Conservation (phyloP, 2,888 invertebrate species). For the Prosopocoilus inquinatus region DNA sequence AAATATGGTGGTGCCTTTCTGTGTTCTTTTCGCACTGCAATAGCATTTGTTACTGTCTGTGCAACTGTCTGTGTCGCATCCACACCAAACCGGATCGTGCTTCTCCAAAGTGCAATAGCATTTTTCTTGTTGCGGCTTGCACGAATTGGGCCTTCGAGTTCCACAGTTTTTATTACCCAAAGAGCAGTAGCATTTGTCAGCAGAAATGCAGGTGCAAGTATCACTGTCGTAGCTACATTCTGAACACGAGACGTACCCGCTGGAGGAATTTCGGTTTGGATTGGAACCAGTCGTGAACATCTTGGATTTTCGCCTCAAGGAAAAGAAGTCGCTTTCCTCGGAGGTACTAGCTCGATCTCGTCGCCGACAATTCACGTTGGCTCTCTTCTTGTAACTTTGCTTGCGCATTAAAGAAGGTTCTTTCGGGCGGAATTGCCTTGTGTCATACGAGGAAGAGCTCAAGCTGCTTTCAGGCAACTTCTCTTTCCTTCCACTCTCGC, state of each 20-base stretch:
- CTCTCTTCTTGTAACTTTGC: constrained; percentile 39
- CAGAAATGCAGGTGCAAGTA: constrained; percentile 71
- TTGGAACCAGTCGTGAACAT: constrained; percentile 24
- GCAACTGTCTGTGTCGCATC: constrained; percentile 84
- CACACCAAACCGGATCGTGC: constrained; percentile 61
- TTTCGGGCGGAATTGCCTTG: constrained; percentile 61
- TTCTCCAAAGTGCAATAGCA: constrained; percentile 64
- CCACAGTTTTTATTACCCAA: constrained; percentile 57
- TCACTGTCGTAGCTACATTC: constrained; percentile 86
- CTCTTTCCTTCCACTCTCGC: not conserved
- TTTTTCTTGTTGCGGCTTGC: constrained; percentile 51
- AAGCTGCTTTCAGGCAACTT: constrained; percentile 59
- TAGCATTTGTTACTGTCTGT: constrained; percentile 86
- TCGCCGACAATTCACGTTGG: constrained; percentile 11
- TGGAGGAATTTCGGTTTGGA: constrained; percentile 52
- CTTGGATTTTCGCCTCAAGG: constrained; percentile 41
- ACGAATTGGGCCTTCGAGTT: constrained; percentile 26
- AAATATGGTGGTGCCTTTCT: constrained; percentile 42
- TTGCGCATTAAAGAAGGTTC: constrained; percentile 43
- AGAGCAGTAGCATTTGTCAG: constrained; percentile 86
- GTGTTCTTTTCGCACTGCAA: constrained; percentile 53
- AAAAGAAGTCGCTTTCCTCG: constrained; percentile 53
- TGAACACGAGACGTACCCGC: constrained; percentile 80
- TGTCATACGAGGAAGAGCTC: constrained; percentile 62
- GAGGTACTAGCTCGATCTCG: constrained; percentile 45